A percentile compares a stretch with the other conserved stretches of the same genome.
Conservation (phyloP, 1,140 invertebrate species). For the Leptinotarsa texana region DNA sequence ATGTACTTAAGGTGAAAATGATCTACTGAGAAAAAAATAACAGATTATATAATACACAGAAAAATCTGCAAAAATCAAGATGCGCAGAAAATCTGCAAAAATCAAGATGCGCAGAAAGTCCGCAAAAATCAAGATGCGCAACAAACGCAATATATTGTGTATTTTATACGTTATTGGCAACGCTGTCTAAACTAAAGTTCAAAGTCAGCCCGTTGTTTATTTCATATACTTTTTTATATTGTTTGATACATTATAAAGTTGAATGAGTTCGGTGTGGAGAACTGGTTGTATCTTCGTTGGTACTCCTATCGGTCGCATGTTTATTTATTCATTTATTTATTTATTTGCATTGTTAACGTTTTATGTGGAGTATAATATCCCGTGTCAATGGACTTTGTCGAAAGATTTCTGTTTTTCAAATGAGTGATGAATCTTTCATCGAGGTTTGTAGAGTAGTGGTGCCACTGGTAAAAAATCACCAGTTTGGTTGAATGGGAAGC, state of each 20-base stretch:
- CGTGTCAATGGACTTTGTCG: slow-evolving; percentile 8
- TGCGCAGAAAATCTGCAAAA: too few species aligned
- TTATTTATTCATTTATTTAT: slow-evolving; percentile 24
- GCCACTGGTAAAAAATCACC: neutral
- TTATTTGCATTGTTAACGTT: slow-evolving; percentile 24
- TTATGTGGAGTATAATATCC: slow-evolving; percentile 17
- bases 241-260: slow-evolving; percentile 21
- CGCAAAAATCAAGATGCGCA: too few species aligned
- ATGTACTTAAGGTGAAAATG: too few species aligned
- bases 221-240: slow-evolving; percentile 12
- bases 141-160: too few species aligned
- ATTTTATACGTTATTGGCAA: too few species aligned
- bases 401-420: neutral
- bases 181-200: neutral
- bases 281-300: slow-evolving; percentile 11
- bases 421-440: slow-evolving; percentile 14
- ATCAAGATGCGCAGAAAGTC: too few species aligned
- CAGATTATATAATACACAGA: too few species aligned
- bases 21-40: too few species aligned
- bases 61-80: too few species aligned
- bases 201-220: slow-evolving; percentile 8
- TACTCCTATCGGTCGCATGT: neutral
- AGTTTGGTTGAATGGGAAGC: neutral
- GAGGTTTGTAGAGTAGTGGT: neutral
- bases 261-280: slow-evolving; percentile 5